These are phyloP conservation scores for Cancer borealis DNA, from an alignment of 2,888 invertebrate species.

Conservation along the genomic window DNA sequence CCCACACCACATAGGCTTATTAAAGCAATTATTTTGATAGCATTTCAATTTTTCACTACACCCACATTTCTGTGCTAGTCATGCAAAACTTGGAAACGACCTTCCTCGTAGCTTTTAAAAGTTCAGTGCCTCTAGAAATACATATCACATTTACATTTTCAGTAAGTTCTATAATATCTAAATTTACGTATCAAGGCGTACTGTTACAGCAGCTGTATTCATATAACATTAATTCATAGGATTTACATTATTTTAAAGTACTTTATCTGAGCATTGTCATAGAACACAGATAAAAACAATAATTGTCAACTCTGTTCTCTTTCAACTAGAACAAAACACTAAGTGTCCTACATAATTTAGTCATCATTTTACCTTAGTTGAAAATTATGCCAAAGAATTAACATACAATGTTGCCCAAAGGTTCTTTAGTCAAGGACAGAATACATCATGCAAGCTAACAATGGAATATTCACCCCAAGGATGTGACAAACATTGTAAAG, in stretches of 20 bases:
- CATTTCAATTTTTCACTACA: conserved; percentile 8
- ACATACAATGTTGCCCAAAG: background rate
- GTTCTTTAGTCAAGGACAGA: background rate
- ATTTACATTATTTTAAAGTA: conserved; percentile 9
- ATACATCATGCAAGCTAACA: background rate
- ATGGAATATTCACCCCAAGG: background rate
- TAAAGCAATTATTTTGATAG: conserved; percentile 35
- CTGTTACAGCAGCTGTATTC: conserved; percentile 35
- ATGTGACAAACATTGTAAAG: background rate
- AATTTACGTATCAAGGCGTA: conserved; percentile 37
- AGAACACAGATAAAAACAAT: background rate
- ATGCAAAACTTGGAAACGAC: conserved; percentile 35
- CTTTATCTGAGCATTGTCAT: conserved; percentile 38
- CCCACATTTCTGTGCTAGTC: conserved; percentile 3
- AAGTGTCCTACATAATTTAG: background rate
- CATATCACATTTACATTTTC: conserved; percentile 42
- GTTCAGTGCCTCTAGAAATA: conserved; percentile 38
- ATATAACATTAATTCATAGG: conserved; percentile 28
- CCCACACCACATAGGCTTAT: conserved; percentile 16
- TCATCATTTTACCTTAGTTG: background rate
- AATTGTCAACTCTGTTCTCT: background rate
- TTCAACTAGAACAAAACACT: background rate
- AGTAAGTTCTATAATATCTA: conserved; percentile 23
- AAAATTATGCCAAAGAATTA: background rate
- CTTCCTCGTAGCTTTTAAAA: background rate